Base-by-base conservation (phyloP, 2,888 invertebrate species). In the Aplocera efformata region DNA sequence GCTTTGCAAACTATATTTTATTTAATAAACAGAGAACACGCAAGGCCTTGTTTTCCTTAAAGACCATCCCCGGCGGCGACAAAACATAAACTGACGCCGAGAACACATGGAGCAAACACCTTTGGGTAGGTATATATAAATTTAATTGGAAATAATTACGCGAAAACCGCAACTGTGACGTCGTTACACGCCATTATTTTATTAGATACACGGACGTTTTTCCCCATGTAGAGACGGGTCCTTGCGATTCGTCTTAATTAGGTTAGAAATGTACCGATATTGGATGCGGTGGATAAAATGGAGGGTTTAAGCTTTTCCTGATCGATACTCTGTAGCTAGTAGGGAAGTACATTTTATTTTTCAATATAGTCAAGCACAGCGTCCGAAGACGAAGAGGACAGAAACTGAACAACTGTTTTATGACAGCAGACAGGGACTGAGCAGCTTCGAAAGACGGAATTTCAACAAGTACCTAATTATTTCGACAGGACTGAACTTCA, bases 131-230 rank as follows among this genome's bases (percentile, higher is more conserved):
- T 17, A 17, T 17, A 73, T 69, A 79, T 76, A 69, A 72, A 77
- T 69, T 77, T 79, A 82, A 82, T 82, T 78, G 74, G 43, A 69
- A 64, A 71, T 77, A 79, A 81, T 80, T 74, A 69, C 75, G 73
- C 65, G 66, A 72, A 76, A 72, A 76, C 73, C 74, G 66, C 74
- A 68, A 47, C 58, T 43, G 63, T 76, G 80, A 78, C 77, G 78
- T 70, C 46, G 56, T 17, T 17, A 42, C 27, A 53, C 51, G 60
- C 52, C 60, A 63, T 63, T 64, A 64, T 58, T 58, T 53, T 57
- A 36, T 51, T 44, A 58, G 55, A 53, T 48, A 55, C 55, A 57
- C 58, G 53, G 13, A 3, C 2, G 13, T 3, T 10, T 48, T 56
- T 76, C 68, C 71, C 53, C 50, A 63, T 42, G 60, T 53, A 65